Base-by-base conservation (phyloP, 2,797 vertebrate genomes). In the Tinamus major region DNA sequence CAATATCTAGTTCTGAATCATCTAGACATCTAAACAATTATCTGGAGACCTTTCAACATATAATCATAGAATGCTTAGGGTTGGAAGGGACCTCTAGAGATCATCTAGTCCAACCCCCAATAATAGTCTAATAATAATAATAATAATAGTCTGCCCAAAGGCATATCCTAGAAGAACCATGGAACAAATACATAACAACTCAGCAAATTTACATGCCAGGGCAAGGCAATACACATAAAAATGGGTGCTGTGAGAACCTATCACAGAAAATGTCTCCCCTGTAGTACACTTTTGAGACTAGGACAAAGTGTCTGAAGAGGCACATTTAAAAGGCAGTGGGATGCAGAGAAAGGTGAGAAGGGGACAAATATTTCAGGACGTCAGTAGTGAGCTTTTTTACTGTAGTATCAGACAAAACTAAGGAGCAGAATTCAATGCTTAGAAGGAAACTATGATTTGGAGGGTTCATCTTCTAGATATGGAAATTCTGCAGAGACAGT, bases 11-110 rank as follows among this genome's bases (percentile, higher is more conserved):
- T 70, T 87, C 53, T 81, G n/a, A 67, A 59, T 26, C 48, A 49
- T 49, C 12, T 49, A 49, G 24, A 49, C 48, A 44, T 14, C 44
- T 19, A 29, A 78, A 64, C 0, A 0, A 42, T 42, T 19, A 64
- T 13, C 48, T 75, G 23, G 41, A 13, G 37, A 62, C 41, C 9
- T 49, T 24, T 31, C 41, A 31, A 48, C 19, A 6, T 41, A 61
- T 10, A 71, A n/a, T n/a, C n/a, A n/a, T n/a, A n/a, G n/a, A n/a
- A n/a, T n/a, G n/a, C n/a, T n/a, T n/a, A n/a, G n/a, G n/a, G n/a
- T n/a, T n/a, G n/a, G n/a, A n/a, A n/a, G n/a, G n/a, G n/a, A n/a
- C n/a, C n/a, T n/a, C n/a, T n/a, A n/a, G n/a, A n/a, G n/a, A n/a
- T n/a, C n/a, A n/a, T n/a, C n/a, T n/a, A n/a, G n/a, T n/a, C n/a